phyloP scores from a whole-genome alignment of 2,113 vertebrate genomes.

The Phyllostomus hastatus region DNA sequence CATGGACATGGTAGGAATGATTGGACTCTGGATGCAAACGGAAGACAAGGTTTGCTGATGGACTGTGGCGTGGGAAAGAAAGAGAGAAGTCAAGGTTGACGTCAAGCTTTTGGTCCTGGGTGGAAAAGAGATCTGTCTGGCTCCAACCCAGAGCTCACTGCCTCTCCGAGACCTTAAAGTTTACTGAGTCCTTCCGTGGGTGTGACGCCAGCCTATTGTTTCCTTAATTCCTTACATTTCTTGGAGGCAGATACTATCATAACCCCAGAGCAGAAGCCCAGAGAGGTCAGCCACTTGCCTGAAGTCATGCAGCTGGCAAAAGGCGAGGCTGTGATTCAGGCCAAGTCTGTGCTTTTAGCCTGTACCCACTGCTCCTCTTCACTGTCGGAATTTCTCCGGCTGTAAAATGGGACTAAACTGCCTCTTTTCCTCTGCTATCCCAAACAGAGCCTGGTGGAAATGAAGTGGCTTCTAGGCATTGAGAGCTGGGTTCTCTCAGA shows the following conservation, averaged over 20 bases:
- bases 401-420: background rate
- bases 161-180: rapidly evolving
- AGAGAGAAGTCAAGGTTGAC: background rate
- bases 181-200: background rate
- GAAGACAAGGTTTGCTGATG: background rate
- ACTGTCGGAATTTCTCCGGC: background rate
- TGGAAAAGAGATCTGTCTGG: background rate
- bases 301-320: background rate
- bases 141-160: background rate
- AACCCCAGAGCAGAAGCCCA: background rate
- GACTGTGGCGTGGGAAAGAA: background rate
- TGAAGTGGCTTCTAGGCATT: too few species aligned
- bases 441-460: background rate
- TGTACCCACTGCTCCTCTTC: background rate
- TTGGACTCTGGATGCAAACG: background rate
- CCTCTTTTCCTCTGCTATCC: background rate
- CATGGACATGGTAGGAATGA: background rate
- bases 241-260: background rate
- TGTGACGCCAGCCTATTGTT: background rate
- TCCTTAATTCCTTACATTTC: constrained; percentile 1
- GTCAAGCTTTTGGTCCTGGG: background rate
- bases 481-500: background rate
- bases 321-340: background rate
- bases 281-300: background rate
- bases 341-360: background rate